These are phyloP conservation scores for Drosophila rubida DNA, from an alignment of 2,888 invertebrate species.

Conservation along the genomic window DNA sequence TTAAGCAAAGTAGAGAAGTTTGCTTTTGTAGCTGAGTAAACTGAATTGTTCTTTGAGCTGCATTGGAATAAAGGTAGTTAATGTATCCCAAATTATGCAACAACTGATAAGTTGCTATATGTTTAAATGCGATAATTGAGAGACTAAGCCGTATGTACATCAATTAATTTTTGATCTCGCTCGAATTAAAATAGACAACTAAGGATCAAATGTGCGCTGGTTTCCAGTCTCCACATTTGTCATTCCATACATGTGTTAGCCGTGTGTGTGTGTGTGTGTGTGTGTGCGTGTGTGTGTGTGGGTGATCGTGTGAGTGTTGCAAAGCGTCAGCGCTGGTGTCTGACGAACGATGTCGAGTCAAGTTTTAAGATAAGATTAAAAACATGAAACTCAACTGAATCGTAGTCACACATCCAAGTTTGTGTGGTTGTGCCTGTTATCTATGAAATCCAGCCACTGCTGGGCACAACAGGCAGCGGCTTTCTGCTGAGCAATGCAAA, in stretches of 20 bases:
- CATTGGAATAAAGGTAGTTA: not conserved
- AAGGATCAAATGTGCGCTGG: not conserved
- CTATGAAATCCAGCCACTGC: constrained; percentile 67
- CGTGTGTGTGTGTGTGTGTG: not conserved
- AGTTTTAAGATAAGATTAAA: constrained; percentile 82
- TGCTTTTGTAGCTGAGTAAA: too few relatives aligned
- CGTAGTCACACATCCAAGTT: constrained; percentile 26
- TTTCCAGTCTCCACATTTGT: not conserved
- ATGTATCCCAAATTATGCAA: not conserved
- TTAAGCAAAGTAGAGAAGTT: too few relatives aligned
- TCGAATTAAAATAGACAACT: not conserved
- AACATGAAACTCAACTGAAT: constrained; percentile 55
- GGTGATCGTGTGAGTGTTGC: constrained; percentile 23
- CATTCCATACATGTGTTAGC: not conserved
- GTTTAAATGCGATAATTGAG: not conserved
- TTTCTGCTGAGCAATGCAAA: constrained; percentile 64
- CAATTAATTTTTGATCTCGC: not conserved
- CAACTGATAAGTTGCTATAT: not conserved
- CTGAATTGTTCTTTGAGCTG: too few relatives aligned
- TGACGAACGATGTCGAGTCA: constrained; percentile 70
- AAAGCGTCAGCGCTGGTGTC: constrained; percentile 50
- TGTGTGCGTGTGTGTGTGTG: constrained; percentile 16
- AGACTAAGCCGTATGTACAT: not conserved
- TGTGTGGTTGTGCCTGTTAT: constrained; percentile 52
- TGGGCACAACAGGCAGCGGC: constrained; percentile 42